phyloP scores from a whole-genome alignment of 2,113 vertebrate species.

The Dromas ardeola region DNA sequence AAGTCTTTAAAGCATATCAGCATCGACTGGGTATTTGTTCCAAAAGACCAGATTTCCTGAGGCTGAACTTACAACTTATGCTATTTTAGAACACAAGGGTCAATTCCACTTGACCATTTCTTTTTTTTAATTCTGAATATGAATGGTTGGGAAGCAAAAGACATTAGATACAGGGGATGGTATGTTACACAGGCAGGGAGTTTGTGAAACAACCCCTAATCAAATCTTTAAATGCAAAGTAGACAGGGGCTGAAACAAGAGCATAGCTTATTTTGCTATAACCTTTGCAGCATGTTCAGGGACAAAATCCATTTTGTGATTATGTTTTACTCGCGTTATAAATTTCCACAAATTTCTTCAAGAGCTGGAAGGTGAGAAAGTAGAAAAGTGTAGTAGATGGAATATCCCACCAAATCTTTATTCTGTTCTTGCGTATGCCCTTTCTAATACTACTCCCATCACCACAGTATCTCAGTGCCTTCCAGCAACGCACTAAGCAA shows the following conservation, averaged over 20 bases:
- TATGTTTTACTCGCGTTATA: neutral
- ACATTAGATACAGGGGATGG: constrained; percentile 13
- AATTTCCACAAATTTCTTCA: neutral
- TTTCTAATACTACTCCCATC: neutral
- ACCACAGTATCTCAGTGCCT: neutral
- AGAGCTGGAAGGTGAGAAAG: neutral
- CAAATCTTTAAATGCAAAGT: neutral
- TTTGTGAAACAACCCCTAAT: neutral
- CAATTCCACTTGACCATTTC: constrained; percentile 49
- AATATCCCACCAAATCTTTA: neutral
- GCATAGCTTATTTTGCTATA: neutral
- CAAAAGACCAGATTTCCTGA: constrained; percentile 38
- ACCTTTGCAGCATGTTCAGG: neutral
- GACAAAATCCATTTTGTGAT: neutral
- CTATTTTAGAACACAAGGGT: constrained; percentile 46
- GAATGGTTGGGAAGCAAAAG: constrained; percentile 40
- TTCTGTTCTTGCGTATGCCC: neutral
- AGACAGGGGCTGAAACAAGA: neutral
- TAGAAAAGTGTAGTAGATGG: neutral
- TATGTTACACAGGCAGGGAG: constrained; percentile 1
- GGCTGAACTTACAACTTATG: constrained; percentile 1
- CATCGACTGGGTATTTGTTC: constrained; percentile 11
- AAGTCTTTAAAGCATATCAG: neutral
- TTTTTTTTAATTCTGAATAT: constrained; percentile 15
- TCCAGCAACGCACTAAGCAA: neutral